Evolutionary conservation across 1,140 invertebrate genomes (phyloP).

Genomic region (Pectinophora gossypiella): DNA sequence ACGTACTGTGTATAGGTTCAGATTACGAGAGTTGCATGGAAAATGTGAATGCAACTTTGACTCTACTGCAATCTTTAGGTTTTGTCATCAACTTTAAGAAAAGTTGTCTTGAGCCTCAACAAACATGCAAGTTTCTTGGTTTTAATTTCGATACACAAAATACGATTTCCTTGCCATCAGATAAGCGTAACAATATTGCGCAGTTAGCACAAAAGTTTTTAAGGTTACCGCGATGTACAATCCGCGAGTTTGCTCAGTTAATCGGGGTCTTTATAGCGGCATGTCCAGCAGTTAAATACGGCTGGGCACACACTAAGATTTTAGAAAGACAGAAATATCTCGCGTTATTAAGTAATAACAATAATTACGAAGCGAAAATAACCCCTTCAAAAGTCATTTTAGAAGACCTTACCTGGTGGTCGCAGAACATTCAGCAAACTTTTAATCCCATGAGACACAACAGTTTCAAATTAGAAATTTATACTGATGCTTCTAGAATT

Average conservation of each 20-base stretch:
- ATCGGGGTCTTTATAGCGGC: not conserved
- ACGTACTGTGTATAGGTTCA: conserved; percentile 1
- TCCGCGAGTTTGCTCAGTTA: not conserved
- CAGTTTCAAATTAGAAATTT: conserved; percentile 4
- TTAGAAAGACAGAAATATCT: conserved; percentile 3
- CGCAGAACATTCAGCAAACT: not conserved
- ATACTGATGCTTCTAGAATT: conserved; percentile 3
- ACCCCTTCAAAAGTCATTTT: not conserved
- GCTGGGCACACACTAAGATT: not conserved
- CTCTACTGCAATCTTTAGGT: conserved; percentile 4
- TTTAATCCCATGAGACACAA: not conserved
- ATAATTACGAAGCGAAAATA: not conserved
- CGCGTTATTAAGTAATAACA: not conserved
- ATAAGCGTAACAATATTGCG: not conserved
- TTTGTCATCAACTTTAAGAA: conserved; percentile 7
- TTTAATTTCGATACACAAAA: conserved; percentile 1
- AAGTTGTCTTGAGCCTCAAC: conserved; percentile 4
- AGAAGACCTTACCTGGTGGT: conserved; percentile 5
- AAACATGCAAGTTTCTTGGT: conserved; percentile 5
- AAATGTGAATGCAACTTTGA: conserved; percentile 1
- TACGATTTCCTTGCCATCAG: not conserved
- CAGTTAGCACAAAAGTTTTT: not conserved
- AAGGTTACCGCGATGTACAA: not conserved
- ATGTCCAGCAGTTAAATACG: conserved; percentile 6
- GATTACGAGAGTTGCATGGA: not conserved